These are phyloP conservation scores for Brachynemurus nebulosus DNA, from an alignment of 2,888 invertebrate genomes.

Conservation along the genomic window DNA sequence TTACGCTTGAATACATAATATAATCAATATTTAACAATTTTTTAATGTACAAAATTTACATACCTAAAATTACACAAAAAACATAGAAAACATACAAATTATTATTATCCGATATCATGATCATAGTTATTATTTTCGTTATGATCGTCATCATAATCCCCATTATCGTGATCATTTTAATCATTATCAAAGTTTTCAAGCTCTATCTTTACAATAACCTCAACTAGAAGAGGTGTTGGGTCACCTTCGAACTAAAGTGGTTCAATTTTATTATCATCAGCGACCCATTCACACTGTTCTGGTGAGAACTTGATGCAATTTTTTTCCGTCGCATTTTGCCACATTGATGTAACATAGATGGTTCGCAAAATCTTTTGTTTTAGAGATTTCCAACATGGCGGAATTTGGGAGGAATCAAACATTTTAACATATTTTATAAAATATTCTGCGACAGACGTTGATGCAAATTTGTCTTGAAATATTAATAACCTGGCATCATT, in stretches of 20 bases:
- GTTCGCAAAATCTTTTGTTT: slow-evolving; percentile 19
- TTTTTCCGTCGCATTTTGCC: slow-evolving; percentile 19
- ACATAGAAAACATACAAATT: background rate
- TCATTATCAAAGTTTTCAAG: background rate
- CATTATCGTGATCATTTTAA: background rate
- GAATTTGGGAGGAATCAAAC: slow-evolving; percentile 18
- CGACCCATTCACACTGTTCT: slow-evolving; percentile 16
- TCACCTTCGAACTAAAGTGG: slow-evolving; percentile 8
- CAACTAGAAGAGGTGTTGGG: background rate
- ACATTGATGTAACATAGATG: slow-evolving; percentile 21
- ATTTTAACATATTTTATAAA: slow-evolving; percentile 20
- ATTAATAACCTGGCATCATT: slow-evolving; percentile 20
- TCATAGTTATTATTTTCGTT: background rate
- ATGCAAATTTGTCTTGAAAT: slow-evolving; percentile 18
- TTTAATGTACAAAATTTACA: no score
- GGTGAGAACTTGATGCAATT: slow-evolving; percentile 16
- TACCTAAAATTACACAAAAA: background rate
- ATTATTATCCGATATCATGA: background rate
- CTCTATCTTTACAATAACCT: background rate
- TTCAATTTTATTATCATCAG: slow-evolving; percentile 6
- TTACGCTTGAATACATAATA: background rate
- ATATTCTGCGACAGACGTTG: slow-evolving; percentile 18
- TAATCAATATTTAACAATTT: background rate
- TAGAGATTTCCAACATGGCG: slow-evolving; percentile 20
- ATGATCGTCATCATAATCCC: background rate